Evolutionary conservation across 2,888 invertebrate genomes (phyloP), one percentile per base, ranked within the genome.

Genomic region (Dioctria linearis): DNA sequence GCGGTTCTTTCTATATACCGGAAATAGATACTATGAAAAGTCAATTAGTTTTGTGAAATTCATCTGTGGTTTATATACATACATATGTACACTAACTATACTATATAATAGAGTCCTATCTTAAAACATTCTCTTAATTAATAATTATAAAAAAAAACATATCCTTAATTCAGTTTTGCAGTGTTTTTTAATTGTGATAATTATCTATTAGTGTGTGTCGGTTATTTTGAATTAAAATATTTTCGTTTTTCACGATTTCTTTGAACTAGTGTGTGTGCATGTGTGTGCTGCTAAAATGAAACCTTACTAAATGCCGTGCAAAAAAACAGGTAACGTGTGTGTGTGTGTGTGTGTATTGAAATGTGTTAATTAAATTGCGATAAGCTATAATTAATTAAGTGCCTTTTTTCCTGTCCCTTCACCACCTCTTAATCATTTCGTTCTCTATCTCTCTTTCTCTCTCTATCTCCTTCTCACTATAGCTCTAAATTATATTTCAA

Each of bases 31-130:
- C 42, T 5, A 43, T 42, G 66, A 66, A n/a, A 54, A 5, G 71
- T 71, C 71, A 71, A 71, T 71, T 71, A 71, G n/a, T 71, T 51
- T 40, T 71, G 51, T 71, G 71, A 49, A 71, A 71, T 39, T 71
- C 40, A 54, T 5, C 40, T 71, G 54, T 71, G 71, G 57, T 71
- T 4, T 25, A 61, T 54, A 8, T 46, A 61, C 25, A 25, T 25
- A 25, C 25, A 25, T 25, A 25, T 25, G 25, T 25, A 25, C 25
- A 25, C 25, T 25, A 25, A 25, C 25, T 25, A n/a, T n/a, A 25
- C 25, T 25, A 61, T 61, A 25, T 25, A 25, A 8, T 37, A 37
- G 2, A 25, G 61, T 39, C 3, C 61, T 54, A 25, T 61, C 61
- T 25, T 25, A 25, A 61, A 61, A 61, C 4, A 25, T 61, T 4